Percentiles rank a stretch among this genome's conserved stretches.
These are phyloP conservation scores for Cottus gobio DNA, from an alignment of 2,113 vertebrate genomes.

Conservation along the genomic window DNA sequence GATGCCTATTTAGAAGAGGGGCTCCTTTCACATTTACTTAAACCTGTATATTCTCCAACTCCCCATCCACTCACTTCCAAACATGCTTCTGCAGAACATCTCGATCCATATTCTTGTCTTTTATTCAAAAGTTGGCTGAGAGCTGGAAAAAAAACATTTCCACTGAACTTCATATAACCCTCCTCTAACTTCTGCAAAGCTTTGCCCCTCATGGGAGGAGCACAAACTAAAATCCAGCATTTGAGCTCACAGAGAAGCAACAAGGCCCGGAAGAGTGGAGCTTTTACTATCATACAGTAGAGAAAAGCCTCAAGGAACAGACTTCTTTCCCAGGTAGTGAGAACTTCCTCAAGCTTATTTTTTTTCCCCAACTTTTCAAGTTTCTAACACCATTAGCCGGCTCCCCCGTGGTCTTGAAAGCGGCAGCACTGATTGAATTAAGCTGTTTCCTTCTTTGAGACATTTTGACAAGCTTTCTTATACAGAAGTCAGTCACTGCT, in stretches of 20 bases:
- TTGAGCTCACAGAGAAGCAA: slow-evolving; percentile 82
- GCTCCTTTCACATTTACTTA: slow-evolving; percentile 59
- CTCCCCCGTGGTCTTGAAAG: slow-evolving; percentile 77
- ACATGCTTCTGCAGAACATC: slow-evolving; percentile 72
- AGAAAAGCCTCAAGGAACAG: slow-evolving; percentile 78
- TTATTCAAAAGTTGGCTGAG: slow-evolving; percentile 79
- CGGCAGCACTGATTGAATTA: slow-evolving; percentile 71
- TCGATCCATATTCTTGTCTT: slow-evolving; percentile 73
- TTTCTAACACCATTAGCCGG: slow-evolving; percentile 71
- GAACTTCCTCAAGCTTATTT: slow-evolving; percentile 78
- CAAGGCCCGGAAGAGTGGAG: slow-evolving; percentile 80
- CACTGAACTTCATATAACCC: slow-evolving; percentile 82
- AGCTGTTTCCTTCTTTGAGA: slow-evolving; percentile 73
- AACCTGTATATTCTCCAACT: slow-evolving; percentile 70
- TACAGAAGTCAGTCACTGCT: slow-evolving; percentile 49
- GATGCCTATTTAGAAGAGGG: slow-evolving; percentile 69
- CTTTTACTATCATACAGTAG: slow-evolving; percentile 79
- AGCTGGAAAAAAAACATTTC: slow-evolving; percentile 63
- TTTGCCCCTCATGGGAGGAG: slow-evolving; percentile 79
- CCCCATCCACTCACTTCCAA: slow-evolving; percentile 67
- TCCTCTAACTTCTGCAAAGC: slow-evolving; percentile 81
- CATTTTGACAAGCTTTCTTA: slow-evolving; percentile 69
- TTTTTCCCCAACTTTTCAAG: slow-evolving; percentile 74
- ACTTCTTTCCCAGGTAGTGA: slow-evolving; percentile 79
- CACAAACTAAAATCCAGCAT: slow-evolving; percentile 81